Percentiles rank a stretch among this genome's conserved stretches.
These are phyloP conservation scores for Hyaena hyaena DNA, from an alignment of 2,113 vertebrate genomes.

Conservation along the genomic window DNA sequence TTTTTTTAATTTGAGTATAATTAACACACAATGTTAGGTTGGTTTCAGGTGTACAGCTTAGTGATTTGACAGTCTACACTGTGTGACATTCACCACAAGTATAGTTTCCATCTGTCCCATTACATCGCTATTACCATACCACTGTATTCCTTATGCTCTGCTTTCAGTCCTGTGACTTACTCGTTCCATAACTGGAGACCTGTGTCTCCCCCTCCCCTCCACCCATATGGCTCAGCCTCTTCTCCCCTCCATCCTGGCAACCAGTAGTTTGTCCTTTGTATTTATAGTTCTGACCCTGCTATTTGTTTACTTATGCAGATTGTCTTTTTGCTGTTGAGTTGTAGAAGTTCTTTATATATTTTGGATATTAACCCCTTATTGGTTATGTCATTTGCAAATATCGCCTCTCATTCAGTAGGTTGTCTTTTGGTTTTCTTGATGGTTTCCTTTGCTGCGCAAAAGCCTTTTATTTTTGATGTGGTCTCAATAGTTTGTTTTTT, in stretches of 20 bases:
- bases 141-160: neutral
- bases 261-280: neutral
- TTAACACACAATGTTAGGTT: neutral
- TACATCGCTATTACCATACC: neutral
- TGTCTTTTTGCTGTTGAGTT: neutral
- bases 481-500: neutral
- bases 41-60: neutral
- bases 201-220: neutral
- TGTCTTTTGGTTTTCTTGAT: neutral
- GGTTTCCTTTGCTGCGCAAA: neutral
- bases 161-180: neutral
- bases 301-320: neutral
- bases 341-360: neutral
- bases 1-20: neutral
- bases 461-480: neutral
- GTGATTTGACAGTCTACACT: neutral
- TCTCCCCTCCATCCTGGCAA: neutral
- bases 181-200: neutral
- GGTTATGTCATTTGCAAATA: neutral
- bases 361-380: neutral
- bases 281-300: neutral
- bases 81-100: neutral
- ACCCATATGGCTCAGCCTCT: neutral
- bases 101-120: neutral
- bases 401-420: neutral